A percentile compares a stretch with the other conserved stretches of the same genome.
These are phyloP conservation scores for Drymonia ruficornis DNA, from an alignment of 2,888 invertebrate species.

Conservation along the genomic window DNA sequence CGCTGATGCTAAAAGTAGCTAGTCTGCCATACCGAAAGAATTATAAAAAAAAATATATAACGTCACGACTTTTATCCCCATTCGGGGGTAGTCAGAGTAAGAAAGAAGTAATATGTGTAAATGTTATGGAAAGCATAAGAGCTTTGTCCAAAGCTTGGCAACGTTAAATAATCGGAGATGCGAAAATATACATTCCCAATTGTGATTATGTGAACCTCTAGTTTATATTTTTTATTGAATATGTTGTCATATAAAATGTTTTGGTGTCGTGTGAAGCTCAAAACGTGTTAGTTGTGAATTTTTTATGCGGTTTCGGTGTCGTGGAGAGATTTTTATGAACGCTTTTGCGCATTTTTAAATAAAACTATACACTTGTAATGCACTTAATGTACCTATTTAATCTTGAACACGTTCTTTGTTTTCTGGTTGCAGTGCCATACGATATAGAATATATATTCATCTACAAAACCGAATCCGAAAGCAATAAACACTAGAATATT, in stretches of 20 bases:
- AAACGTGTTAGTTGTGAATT: slow-evolving; percentile 66
- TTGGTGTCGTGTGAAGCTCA: slow-evolving; percentile 57
- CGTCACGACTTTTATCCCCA: too few relatives aligned
- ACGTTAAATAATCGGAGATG: not conserved
- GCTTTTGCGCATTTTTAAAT: slow-evolving; percentile 79
- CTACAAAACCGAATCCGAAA: slow-evolving; percentile 8
- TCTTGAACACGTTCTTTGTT: slow-evolving; percentile 25
- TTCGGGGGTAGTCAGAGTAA: too few relatives aligned
- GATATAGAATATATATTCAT: slow-evolving; percentile 11
- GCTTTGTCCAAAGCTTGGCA: not conserved
- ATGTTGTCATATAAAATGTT: slow-evolving; percentile 35
- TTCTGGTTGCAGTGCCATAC: slow-evolving; percentile 22
- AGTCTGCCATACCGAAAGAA: too few relatives aligned
- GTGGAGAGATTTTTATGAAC: slow-evolving; percentile 73
- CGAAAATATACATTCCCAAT: slow-evolving; percentile 11
- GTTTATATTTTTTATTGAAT: slow-evolving; percentile 26
- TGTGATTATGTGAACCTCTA: slow-evolving; percentile 27
- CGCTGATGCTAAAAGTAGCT: too few relatives aligned
- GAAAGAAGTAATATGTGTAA: too few relatives aligned
- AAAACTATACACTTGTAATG: slow-evolving; percentile 51
- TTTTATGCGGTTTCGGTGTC: slow-evolving; percentile 74
- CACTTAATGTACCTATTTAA: slow-evolving; percentile 43
- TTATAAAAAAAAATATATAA: too few relatives aligned
- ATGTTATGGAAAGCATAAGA: too few relatives aligned
- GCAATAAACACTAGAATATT: not conserved